These are phyloP conservation scores for Chloroceryle amazona DNA, from an alignment of 2,797 vertebrate genomes.

Conservation along the genomic window DNA sequence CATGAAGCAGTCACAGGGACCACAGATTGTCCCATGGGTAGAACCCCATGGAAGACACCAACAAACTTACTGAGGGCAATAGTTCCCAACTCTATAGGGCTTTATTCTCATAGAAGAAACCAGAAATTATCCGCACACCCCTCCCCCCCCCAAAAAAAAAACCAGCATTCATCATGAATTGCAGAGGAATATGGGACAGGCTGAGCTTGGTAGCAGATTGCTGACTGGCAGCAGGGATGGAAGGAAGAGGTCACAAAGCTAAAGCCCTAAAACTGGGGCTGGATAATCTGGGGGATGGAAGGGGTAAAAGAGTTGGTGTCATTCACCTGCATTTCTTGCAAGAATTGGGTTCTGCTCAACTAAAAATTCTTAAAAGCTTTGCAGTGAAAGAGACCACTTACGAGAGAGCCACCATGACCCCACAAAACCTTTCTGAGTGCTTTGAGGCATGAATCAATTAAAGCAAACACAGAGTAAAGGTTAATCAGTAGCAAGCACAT, in stretches of 20 bases:
- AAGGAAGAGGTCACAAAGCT: not conserved
- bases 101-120: not conserved
- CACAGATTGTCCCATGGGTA: not conserved
- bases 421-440: not conserved
- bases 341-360: not conserved
- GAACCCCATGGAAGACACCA: not conserved
- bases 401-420: not conserved
- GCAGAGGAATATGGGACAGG: not conserved
- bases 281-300: not conserved
- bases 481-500: constrained; percentile 36
- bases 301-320: not conserved
- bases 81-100: not conserved
- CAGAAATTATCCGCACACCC: accelerated
- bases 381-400: not conserved
- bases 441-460: constrained; percentile 15
- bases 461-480: not conserved
- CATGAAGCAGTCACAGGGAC: not conserved
- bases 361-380: not conserved
- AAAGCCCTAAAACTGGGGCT: not conserved
- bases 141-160: not conserved
- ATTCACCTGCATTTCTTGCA: not conserved
- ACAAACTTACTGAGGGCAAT: not conserved
- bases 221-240: not conserved
- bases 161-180: not conserved
- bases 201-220: not conserved